Evolutionary conservation across 2,797 vertebrate genomes (phyloP).

Genomic region (Spheniscus humboldti): DNA sequence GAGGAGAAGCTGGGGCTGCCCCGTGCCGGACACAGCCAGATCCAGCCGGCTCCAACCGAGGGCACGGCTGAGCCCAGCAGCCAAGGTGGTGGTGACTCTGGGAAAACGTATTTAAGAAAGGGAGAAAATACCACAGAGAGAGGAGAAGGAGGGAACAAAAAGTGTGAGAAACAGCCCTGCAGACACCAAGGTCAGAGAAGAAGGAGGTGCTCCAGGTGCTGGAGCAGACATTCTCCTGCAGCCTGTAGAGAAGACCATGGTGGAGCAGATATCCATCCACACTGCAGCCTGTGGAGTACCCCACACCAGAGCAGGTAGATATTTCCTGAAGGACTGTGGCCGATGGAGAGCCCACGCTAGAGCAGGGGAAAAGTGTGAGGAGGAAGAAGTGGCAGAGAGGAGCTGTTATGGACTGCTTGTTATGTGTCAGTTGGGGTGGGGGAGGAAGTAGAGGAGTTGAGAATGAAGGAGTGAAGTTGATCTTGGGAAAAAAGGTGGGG

Average conservation of each 20-base stretch:
- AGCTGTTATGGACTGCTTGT: not conserved
- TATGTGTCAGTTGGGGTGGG: not conserved
- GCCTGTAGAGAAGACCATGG: not conserved
- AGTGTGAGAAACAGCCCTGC: not conserved
- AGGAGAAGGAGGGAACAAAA: not conserved
- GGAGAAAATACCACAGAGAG: not conserved
- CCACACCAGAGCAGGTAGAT: not conserved
- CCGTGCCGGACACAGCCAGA: accelerated
- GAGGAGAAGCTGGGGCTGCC: not conserved
- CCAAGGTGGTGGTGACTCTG: accelerated
- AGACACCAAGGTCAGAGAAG: not conserved
- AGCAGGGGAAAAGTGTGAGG: not conserved
- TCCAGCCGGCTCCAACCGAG: accelerated
- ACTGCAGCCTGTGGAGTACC: not conserved
- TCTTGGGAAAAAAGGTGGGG: not conserved
- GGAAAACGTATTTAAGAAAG: not conserved
- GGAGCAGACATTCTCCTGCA: not conserved
- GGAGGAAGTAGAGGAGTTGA: not conserved
- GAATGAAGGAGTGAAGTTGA: not conserved
- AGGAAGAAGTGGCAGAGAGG: not conserved
- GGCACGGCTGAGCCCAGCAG: accelerated
- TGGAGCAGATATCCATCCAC: not conserved
- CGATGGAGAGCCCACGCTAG: accelerated
- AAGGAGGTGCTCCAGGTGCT: not conserved
- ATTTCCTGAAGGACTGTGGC: not conserved